Base-by-base conservation (phyloP, 2,888 invertebrate species). In the Linnaemya tessellans region DNA sequence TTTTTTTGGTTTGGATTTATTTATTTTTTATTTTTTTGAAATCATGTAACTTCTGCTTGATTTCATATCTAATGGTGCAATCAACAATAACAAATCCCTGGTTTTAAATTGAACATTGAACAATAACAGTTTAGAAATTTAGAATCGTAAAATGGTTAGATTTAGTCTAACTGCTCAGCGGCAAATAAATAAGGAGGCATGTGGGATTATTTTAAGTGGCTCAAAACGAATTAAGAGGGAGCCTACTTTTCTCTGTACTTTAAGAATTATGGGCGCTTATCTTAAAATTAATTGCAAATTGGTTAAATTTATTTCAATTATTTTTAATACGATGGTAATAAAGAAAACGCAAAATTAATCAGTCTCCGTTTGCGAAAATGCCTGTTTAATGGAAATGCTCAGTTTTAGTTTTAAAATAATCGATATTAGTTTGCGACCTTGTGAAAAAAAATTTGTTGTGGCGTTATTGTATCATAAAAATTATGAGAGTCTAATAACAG, bases 61-160 rank as follows among this genome's bases (percentile, higher is more conserved):
- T 80, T 85, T 86, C 86, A 75, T 75, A 71, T 82, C 85, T 87
- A 87, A 87, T 87, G 87, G 83, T 78, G 86, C 82, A 81, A 85
- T 85, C 85, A 80, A 82, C 65, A 79, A 79, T 82, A 83, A 83
- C 82, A 83, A 83, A 83, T 78, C 58, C 71, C 51, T 58, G 41
- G 49, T 65, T 77, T 83, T 58, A 78, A 83, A 83, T 65, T 83
- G 58, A 51, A 71, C 49, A 68, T 18, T 62, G 35, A 43, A 71
- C 60, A 67, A 60, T 18, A 64, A 22, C 41, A 46, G 30, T 9
- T 49, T 49, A 46, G 22, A 49, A 51, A 41, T 62, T 64, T 62
- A 56, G 60, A 58, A 35, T 35, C 0, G n/a, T 10, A 58, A 58
- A 30, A 35, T n/a, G 20, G 25, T 8, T 65, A 46, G 35, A 49